These are phyloP conservation scores for Icerya purchasi DNA, from an alignment of 2,888 invertebrate genomes.

Conservation along the genomic window DNA sequence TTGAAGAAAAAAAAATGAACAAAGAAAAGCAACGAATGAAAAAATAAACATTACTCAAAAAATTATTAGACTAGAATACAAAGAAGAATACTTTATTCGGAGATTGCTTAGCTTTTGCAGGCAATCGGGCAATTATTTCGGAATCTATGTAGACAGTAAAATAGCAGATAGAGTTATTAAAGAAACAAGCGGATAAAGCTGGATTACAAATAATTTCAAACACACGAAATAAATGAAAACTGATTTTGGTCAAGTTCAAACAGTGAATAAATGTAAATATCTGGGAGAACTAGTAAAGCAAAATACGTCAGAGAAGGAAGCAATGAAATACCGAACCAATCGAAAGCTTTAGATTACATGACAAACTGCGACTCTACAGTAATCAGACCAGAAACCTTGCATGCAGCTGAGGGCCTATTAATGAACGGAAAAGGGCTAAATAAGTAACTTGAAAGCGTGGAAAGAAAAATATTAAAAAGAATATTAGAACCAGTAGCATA, in stretches of 20 bases:
- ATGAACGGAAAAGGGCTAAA: too few species aligned
- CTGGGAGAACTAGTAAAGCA: too few species aligned
- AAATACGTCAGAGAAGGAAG: too few species aligned
- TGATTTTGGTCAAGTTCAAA: background rate
- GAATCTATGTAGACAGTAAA: background rate
- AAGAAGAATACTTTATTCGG: background rate
- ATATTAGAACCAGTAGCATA: background rate
- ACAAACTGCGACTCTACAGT: too few species aligned
- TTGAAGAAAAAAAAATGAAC: background rate
- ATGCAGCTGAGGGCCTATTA: too few species aligned
- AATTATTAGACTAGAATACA: background rate
- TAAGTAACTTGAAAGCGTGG: background rate
- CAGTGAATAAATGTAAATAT: background rate
- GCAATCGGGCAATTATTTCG: background rate
- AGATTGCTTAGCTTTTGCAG: background rate
- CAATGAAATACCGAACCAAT: too few species aligned
- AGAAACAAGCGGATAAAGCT: background rate
- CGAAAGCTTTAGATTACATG: too few species aligned
- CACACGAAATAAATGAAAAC: background rate
- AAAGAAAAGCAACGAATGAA: background rate
- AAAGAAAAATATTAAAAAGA: background rate
- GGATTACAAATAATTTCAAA: background rate
- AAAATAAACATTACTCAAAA: background rate
- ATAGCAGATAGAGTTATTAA: background rate
- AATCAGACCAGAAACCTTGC: too few species aligned